Base-by-base conservation (phyloP, 2,113 vertebrate genomes). In the Microcebus murinus region DNA sequence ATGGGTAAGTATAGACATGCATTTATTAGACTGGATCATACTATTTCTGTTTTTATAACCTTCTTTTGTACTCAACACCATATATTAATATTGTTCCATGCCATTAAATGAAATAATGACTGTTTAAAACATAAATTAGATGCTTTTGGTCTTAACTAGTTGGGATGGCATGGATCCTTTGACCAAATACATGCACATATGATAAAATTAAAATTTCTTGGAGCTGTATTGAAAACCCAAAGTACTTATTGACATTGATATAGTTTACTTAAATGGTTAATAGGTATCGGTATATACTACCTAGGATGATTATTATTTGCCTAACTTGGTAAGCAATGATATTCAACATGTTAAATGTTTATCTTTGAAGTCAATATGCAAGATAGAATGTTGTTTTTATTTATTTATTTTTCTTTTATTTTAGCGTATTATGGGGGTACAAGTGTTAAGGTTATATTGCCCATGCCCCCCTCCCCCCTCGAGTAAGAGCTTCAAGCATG, bases 1-100 rank as follows among this genome's bases (percentile, higher is more conserved):
- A 1, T 93, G 55, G 31, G 15, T 90, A 93, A 65, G 48, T 27
- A 71, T 25, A 87, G 45, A 27, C 36, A 50, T 31, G 25, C 87
- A 94, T 96, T 50, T 65, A 90, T 80, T 87, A 73, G 91, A 89
- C 73, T 82, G 18, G n/a, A 50, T 88, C 36, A 21, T 71, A 80
- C 34, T 90, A 3, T 87, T 95, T 89, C 11, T 84, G 0, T 52
- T 59, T 90, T 80, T 48, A 31, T 74, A 93, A 68, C 9, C 36
- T 70, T 77, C 36, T 89, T 87, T 91, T 87, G 15, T 59, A 55
- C 36, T 59, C 20, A 45, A 21, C 42, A 57, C 45, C 50, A 15
- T 52, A 52, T 94, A 18, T 57, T 57, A 25, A 57, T 87, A 39
- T 73, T 42, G 39, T 74, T 67, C 67, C 29, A 55, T 93, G 48